Percentiles rank a stretch among this genome's conserved stretches.
Evolutionary conservation across 2,797 vertebrate species (phyloP).

Genomic region (Neoniphon sammara): DNA sequence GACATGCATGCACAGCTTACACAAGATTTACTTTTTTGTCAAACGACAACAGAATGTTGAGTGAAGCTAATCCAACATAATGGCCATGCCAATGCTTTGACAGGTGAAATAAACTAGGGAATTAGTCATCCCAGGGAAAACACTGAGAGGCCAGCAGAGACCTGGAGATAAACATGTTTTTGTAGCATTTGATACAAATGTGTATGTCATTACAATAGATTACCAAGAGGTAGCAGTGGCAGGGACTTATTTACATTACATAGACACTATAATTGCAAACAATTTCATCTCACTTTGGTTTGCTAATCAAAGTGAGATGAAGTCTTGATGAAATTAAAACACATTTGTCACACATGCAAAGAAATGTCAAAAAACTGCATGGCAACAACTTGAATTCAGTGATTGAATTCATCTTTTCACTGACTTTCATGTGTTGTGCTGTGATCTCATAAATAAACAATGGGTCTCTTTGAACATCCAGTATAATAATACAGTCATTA

Average conservation of each 20-base stretch:
- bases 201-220: constrained; percentile 17
- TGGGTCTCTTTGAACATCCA: constrained; percentile 22
- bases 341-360: background rate
- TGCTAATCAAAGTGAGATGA: background rate
- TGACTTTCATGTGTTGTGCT: too few species aligned
- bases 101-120: constrained; percentile 60
- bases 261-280: background rate
- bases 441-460: background rate
- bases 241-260: background rate
- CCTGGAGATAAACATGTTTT: constrained; percentile 39
- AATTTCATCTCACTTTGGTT: background rate
- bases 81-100: constrained; percentile 55
- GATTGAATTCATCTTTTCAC: background rate
- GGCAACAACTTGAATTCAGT: background rate
- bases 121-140: constrained; percentile 53
- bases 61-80: constrained; percentile 68
- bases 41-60: constrained; percentile 67
- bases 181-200: constrained; percentile 19
- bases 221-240: background rate
- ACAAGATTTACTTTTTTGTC: constrained; percentile 68
- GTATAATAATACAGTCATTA: constrained; percentile 42
- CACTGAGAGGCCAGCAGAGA: background rate
- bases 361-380: background rate
- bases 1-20: constrained; percentile 61
- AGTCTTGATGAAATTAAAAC: too few species aligned